Percentiles rank a stretch among this genome's conserved stretches.
Evolutionary conservation across 2,888 invertebrate genomes (phyloP).

Genomic region (Iselma pallidipennis): DNA sequence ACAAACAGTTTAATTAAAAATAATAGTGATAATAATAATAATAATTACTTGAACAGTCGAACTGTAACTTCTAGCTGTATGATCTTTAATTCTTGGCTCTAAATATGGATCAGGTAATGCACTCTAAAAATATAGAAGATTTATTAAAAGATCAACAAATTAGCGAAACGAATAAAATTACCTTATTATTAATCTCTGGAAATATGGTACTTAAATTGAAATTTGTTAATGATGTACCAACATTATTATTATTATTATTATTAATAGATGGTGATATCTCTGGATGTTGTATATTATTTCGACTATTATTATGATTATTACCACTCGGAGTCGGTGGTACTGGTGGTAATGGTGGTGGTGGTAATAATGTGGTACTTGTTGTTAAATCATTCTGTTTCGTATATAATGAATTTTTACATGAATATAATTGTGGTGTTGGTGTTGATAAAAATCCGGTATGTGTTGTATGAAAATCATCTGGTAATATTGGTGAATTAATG

Average conservation of each 20-base stretch:
- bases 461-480: slow-evolving; percentile 54
- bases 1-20: too few species aligned
- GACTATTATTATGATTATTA: background rate
- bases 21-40: background rate
- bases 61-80: slow-evolving; percentile 15
- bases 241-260: too few species aligned
- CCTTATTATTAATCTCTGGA: slow-evolving; percentile 78
- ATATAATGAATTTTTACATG: slow-evolving; percentile 53
- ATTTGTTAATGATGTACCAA: slow-evolving; percentile 67
- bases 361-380: slow-evolving; percentile 35
- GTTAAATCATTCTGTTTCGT: slow-evolving; percentile 45
- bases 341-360: slow-evolving; percentile 44
- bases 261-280: slow-evolving; percentile 48
- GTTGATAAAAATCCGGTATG: slow-evolving; percentile 51
- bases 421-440: slow-evolving; percentile 47
- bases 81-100: slow-evolving; percentile 14
- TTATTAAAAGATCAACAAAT: background rate
- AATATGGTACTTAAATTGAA: slow-evolving; percentile 84
- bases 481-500: slow-evolving; percentile 53
- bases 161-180: slow-evolving; percentile 21
- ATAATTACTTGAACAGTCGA: slow-evolving; percentile 28
- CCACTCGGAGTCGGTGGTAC: slow-evolving; percentile 32
- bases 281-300: slow-evolving; percentile 43
- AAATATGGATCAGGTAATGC: slow-evolving; percentile 26
- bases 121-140: slow-evolving; percentile 21